Evolutionary conservation across 1,140 invertebrate species (phyloP).

Genomic region (Drosophila arizonae): DNA sequence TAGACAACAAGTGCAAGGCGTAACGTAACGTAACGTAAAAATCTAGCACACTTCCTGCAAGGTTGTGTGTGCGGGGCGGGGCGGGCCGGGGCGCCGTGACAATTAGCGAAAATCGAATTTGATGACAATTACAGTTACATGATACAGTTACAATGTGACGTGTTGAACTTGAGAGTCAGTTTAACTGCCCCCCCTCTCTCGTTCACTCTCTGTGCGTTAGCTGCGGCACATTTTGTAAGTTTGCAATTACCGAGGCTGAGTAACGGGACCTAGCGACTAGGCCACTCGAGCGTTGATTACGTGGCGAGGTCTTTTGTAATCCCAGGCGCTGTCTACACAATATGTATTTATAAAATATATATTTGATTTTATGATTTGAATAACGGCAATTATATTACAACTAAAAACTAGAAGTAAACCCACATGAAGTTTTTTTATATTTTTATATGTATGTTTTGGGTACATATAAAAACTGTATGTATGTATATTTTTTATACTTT

Average conservation of each 20-base stretch:
- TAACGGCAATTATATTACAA: slow-evolving; percentile 10
- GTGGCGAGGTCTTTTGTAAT: slow-evolving; percentile 54
- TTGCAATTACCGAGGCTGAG: slow-evolving; percentile 57
- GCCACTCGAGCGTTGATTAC: slow-evolving; percentile 45
- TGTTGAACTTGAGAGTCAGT: slow-evolving; percentile 55
- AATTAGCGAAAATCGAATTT: slow-evolving; percentile 78
- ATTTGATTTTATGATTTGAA: slow-evolving; percentile 19
- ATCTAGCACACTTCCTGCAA: slow-evolving; percentile 69
- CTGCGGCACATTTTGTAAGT: background rate
- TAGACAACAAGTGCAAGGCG: slow-evolving; percentile 62
- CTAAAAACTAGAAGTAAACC: slow-evolving; percentile 1
- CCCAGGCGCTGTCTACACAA: slow-evolving; percentile 16
- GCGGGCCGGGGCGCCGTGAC: slow-evolving; percentile 11
- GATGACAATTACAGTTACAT: slow-evolving; percentile 73
- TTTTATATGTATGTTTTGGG: too few relatives aligned
- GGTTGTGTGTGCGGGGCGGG: background rate
- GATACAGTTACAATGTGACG: slow-evolving; percentile 36
- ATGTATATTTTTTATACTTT: too few relatives aligned
- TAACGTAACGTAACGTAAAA: slow-evolving; percentile 40
- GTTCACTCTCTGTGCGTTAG: background rate
- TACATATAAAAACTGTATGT: background rate
- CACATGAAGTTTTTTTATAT: background rate
- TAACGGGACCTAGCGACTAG: slow-evolving; percentile 63
- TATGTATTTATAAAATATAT: slow-evolving; percentile 1
- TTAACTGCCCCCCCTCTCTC: background rate